Conservation (phyloP, 2,113 vertebrate species). For the Hemiprocne comata region DNA sequence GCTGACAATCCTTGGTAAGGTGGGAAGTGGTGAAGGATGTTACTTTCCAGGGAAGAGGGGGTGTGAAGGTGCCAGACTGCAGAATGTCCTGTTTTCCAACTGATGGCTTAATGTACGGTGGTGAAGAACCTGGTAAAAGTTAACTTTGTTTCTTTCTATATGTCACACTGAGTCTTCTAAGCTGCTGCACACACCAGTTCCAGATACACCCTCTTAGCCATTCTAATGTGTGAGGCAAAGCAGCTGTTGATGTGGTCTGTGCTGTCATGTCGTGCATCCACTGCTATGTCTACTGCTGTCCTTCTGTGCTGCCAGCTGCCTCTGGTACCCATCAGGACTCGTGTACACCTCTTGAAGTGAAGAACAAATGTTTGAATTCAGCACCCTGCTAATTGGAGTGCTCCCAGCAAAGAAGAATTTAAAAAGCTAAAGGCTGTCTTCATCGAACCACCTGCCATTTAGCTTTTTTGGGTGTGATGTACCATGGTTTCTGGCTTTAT, state of each 20-base stretch:
- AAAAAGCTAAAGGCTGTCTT: neutral
- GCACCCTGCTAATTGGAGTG: neutral
- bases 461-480: neutral
- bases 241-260: neutral
- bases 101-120: neutral
- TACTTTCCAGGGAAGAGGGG: neutral
- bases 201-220: neutral
- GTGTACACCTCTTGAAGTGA: accelerated
- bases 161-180: neutral
- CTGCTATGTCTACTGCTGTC: neutral
- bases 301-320: neutral
- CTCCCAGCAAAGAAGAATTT: neutral
- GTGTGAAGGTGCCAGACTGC: neutral
- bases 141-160: neutral
- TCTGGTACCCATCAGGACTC: neutral
- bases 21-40: neutral
- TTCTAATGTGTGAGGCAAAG: neutral
- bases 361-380: neutral
- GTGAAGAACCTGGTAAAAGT: neutral
- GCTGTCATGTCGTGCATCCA: neutral
- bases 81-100: neutral
- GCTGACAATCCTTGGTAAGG: neutral
- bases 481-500: neutral
- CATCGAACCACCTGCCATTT: neutral
- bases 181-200: neutral